A percentile compares a stretch with the other conserved stretches of the same genome.
These are phyloP conservation scores for Oncorhynchus mykiss DNA, from an alignment of 2,113 vertebrate genomes.

Conservation along the genomic window DNA sequence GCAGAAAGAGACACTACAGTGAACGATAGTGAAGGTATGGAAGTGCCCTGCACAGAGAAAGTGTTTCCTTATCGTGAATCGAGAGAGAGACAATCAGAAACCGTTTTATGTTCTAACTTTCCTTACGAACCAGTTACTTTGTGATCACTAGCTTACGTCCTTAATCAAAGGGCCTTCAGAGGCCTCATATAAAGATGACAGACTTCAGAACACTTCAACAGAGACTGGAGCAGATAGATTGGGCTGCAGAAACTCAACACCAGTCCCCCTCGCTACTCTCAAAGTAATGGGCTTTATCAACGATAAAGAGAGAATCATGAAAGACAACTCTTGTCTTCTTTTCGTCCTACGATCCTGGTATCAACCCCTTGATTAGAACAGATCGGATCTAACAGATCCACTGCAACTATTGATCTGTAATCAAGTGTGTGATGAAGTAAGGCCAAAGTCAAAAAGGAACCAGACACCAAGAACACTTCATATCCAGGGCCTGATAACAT, in stretches of 20 bases:
- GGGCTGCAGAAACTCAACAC: neutral
- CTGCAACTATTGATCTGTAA: conserved; percentile 18
- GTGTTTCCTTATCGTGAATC: too few relatives aligned
- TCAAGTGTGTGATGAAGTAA: conserved; percentile 29
- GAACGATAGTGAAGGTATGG: too few relatives aligned
- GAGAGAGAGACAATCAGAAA: too few relatives aligned
- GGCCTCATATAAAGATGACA: too few relatives aligned
- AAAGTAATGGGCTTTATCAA: neutral
- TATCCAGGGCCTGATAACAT: conserved; percentile 36
- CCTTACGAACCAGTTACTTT: too few relatives aligned
- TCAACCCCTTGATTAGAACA: conserved; percentile 13
- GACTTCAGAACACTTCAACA: too few relatives aligned
- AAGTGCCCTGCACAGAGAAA: too few relatives aligned
- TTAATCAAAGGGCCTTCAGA: too few relatives aligned
- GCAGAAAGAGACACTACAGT: too few relatives aligned
- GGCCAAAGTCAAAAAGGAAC: conserved; percentile 10
- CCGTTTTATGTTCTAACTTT: too few relatives aligned
- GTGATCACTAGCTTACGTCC: too few relatives aligned
- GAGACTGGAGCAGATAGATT: too few relatives aligned
- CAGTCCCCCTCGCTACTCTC: neutral
- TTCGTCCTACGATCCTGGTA: neutral
- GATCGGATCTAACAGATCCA: conserved; percentile 15
- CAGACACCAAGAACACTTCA: conserved; percentile 34
- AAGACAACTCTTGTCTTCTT: neutral
- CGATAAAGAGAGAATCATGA: neutral